Conservation (phyloP, 2,888 invertebrate species). For the Hyposoter dolosus region DNA sequence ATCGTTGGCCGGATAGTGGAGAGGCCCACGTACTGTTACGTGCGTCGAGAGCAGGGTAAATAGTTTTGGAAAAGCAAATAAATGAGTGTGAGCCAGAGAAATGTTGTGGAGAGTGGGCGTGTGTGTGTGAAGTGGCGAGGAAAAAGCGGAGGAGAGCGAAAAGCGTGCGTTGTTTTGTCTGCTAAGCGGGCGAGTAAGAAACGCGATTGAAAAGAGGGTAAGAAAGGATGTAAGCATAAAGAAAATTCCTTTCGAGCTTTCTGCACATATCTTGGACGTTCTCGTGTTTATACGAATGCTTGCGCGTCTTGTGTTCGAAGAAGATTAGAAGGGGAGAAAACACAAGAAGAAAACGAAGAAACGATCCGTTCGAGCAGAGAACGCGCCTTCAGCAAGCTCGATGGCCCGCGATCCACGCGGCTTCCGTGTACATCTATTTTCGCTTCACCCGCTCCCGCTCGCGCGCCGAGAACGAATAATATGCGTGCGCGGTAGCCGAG, state of each 20-base stretch:
- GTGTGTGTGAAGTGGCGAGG: background rate
- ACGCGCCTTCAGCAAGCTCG: slow-evolving; percentile 40
- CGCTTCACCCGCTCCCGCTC: slow-evolving; percentile 45
- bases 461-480: slow-evolving; percentile 36
- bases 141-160: background rate
- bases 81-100: slow-evolving; percentile 32
- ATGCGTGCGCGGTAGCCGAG: slow-evolving; percentile 48
- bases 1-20: slow-evolving; percentile 15
- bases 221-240: slow-evolving; percentile 28
- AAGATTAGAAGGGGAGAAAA: slow-evolving; percentile 4
- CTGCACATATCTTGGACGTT: slow-evolving; percentile 1
- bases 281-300: slow-evolving; percentile 28
- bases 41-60: slow-evolving; percentile 33
- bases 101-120: background rate
- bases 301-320: background rate
- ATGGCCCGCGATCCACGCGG: slow-evolving; percentile 59
- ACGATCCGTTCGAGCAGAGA: slow-evolving; percentile 32
- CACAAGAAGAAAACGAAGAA: slow-evolving; percentile 25
- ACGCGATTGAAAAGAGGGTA: background rate
- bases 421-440: slow-evolving; percentile 75
- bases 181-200: background rate
- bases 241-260: slow-evolving; percentile 42
- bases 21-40: slow-evolving; percentile 57
- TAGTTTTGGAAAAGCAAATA: slow-evolving; percentile 41
- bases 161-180: background rate